Base-by-base conservation (phyloP, 1,140 invertebrate species). In the Aphelinus atriplicis region DNA sequence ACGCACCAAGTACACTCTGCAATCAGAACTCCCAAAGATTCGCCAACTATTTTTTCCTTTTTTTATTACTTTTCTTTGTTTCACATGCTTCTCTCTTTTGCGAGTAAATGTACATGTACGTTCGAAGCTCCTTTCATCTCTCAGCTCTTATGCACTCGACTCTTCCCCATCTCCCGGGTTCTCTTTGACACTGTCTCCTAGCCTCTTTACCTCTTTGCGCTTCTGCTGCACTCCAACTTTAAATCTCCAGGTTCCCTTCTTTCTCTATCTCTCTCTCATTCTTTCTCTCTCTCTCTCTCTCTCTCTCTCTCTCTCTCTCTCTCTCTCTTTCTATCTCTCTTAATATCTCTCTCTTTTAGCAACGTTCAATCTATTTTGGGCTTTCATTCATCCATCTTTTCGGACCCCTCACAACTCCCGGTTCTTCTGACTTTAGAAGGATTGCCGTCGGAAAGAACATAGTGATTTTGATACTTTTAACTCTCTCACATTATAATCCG, bases 381-480 rank as follows among this genome's bases (percentile, higher is more conserved):
- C 57, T 7, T 64, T 65, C 71, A 61, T 73, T 50, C 68, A 7
- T 74, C 43, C 46, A 56, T 69, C 64, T n/a, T 65, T 53, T 26
- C 26, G 26, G 26, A 26, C 26, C 26, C 26, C 26, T 26, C 26
- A 26, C 26, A 26, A 26, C 26, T 26, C 26, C 26, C 26, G 26
- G 26, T 26, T 26, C 26, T 26, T 26, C 26, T 26, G 26, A 26
- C 26, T 26, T 26, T 26, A 26, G 26, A 26, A 26, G 26, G 26
- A 26, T 26, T 26, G 26, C 26, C 26, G 26, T 26, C 61, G 47
- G 77, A 73, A 78, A 71, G 75, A 81, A 82, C 82, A 81, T 83
- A 79, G 80, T 85, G 81, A 86, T 87, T 87, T 86, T 86, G 83
- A 87, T 86, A 86, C 85, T 86, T 86, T 87, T 82, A 84, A 85